A percentile compares a stretch with the other conserved stretches of the same genome.
Conservation (phyloP, 2,797 vertebrate species). For the Rousettus madagascariensis region DNA sequence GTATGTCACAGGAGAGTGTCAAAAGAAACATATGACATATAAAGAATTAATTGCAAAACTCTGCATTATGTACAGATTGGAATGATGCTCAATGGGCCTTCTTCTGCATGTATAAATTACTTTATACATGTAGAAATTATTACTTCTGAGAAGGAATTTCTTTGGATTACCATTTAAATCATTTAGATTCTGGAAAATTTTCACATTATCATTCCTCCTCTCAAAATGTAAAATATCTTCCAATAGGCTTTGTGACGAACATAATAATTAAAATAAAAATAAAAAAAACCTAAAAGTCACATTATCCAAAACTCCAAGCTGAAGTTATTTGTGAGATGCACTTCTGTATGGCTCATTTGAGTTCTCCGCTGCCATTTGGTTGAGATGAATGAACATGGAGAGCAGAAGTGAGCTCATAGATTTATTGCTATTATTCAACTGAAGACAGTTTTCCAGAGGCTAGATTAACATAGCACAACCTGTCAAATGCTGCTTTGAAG, state of each 20-base stretch:
- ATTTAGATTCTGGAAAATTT: background rate
- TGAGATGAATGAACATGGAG: background rate
- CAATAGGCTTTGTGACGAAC: background rate
- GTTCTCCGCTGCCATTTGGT: background rate
- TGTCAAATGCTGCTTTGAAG: conserved; percentile 37
- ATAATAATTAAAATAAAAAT: background rate
- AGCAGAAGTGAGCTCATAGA: background rate
- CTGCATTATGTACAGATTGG: background rate
- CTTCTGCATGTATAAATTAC: too few species aligned
- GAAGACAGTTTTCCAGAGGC: conserved; percentile 20
- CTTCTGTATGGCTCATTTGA: background rate
- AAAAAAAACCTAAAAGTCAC: background rate
- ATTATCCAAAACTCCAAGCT: background rate
- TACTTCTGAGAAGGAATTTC: background rate
- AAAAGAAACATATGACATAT: background rate
- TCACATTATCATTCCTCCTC: background rate
- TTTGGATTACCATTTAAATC: background rate
- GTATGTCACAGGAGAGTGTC: background rate
- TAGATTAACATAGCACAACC: background rate
- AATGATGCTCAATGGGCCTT: background rate
- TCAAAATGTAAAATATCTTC: conserved; percentile 16
- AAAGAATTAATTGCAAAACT: background rate
- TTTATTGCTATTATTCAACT: background rate
- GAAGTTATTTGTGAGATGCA: background rate
- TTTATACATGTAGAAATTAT: too few species aligned